Evolutionary conservation across 2,888 invertebrate species (phyloP).

Genomic region (Lepetodrilus schrolli): DNA sequence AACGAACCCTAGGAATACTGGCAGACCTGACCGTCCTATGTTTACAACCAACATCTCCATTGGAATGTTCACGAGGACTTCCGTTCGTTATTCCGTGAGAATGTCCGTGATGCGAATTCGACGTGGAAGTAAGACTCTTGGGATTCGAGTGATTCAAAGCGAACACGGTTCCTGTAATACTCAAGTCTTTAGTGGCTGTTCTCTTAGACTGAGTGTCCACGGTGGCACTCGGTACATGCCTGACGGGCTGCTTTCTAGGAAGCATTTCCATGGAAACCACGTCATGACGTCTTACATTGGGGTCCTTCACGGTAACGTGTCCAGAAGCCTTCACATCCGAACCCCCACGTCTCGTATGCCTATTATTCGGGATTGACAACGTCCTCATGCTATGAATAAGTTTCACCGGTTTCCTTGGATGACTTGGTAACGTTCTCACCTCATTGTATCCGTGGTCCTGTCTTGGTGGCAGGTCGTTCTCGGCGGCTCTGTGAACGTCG

Average conservation of each 20-base stretch:
- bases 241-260: background rate
- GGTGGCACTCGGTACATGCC: background rate
- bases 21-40: constrained; percentile 5
- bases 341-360: background rate
- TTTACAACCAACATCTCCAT: no score
- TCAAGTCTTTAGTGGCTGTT: background rate
- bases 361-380: background rate
- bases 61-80: background rate
- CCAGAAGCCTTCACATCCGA: background rate
- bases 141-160: background rate
- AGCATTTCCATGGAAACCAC: background rate
- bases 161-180: background rate
- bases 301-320: background rate
- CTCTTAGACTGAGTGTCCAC: background rate
- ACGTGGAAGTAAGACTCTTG: background rate
- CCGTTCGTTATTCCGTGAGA: no score
- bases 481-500: background rate
- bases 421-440: background rate
- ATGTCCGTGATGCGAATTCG: background rate
- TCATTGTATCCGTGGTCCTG: background rate
- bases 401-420: background rate
- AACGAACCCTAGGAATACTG: background rate
- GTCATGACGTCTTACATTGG: background rate
- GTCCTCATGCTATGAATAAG: background rate
- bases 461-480: background rate